Evolutionary conservation across 2,888 invertebrate species (phyloP).

Genomic region (Pyralis farinalis): DNA sequence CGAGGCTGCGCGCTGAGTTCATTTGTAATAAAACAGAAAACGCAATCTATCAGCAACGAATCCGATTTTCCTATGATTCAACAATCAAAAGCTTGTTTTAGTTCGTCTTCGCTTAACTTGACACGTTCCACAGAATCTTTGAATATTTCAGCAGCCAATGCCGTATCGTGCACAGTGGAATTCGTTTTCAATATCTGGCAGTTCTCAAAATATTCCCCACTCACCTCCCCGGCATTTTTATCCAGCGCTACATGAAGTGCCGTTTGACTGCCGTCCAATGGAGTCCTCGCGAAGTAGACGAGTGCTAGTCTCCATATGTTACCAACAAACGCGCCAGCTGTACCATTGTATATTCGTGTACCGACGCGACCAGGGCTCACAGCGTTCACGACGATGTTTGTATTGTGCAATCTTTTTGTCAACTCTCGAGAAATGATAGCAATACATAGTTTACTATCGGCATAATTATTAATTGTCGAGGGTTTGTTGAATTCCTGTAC

Average conservation of each 20-base stretch:
- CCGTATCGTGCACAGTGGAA: too few relatives aligned
- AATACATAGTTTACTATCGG: constrained; percentile 9
- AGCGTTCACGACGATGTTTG: constrained; percentile 29
- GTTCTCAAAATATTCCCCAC: constrained; percentile 87
- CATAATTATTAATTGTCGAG: constrained; percentile 18
- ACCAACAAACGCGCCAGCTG: constrained; percentile 67
- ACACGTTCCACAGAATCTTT: too few relatives aligned
- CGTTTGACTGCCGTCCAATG: constrained; percentile 27
- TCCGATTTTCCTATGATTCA: too few relatives aligned
- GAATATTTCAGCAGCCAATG: too few relatives aligned
- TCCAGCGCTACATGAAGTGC: constrained; percentile 1
- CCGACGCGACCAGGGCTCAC: constrained; percentile 20
- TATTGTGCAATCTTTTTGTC: background rate
- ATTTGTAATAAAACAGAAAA: too few relatives aligned
- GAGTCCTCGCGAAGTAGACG: background rate
- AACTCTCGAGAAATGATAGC: constrained; percentile 20
- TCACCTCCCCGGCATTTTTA: constrained; percentile 66
- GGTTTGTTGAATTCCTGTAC: too few relatives aligned
- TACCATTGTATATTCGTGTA: constrained; percentile 20
- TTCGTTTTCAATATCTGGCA: too few relatives aligned
- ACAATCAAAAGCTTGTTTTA: too few relatives aligned
- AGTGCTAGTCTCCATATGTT: constrained; percentile 84
- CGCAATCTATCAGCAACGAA: too few relatives aligned
- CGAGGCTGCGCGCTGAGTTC: too few relatives aligned
- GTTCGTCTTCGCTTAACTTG: too few relatives aligned